Percentiles rank a stretch among this genome's conserved stretches.
These are phyloP conservation scores for Abrostola triplasia DNA, from an alignment of 2,888 invertebrate genomes.

Conservation along the genomic window DNA sequence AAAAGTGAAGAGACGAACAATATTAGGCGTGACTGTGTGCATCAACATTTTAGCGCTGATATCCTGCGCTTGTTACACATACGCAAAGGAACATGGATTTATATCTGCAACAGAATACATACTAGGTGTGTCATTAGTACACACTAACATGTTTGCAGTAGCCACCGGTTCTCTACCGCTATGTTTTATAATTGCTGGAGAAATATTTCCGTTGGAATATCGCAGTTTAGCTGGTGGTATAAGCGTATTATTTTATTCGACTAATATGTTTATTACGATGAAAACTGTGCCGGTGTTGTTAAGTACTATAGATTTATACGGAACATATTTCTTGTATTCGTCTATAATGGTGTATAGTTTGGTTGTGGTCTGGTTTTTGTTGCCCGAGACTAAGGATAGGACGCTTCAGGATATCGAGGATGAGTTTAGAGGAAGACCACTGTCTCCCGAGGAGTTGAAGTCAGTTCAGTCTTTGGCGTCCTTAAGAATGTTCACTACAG, in stretches of 20 bases:
- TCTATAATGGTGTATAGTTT: slow-evolving; percentile 69
- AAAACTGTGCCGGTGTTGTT: slow-evolving; percentile 74
- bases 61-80: slow-evolving; percentile 68
- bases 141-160: slow-evolving; percentile 85
- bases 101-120: slow-evolving; percentile 65
- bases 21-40: slow-evolving; percentile 67
- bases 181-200: slow-evolving; percentile 91
- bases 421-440: slow-evolving; percentile 72
- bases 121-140: slow-evolving; percentile 69
- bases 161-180: slow-evolving; percentile 89
- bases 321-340: slow-evolving; percentile 70
- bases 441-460: slow-evolving; percentile 52
- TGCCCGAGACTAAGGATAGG: slow-evolving; percentile 80
- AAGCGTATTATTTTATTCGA: slow-evolving; percentile 71
- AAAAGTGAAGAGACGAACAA: slow-evolving; percentile 74
- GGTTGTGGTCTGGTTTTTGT: slow-evolving; percentile 64
- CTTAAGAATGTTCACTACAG: slow-evolving; percentile 33
- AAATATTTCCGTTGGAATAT: slow-evolving; percentile 89
- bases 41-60: slow-evolving; percentile 69
- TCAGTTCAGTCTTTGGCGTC: slow-evolving; percentile 56
- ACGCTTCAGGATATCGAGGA: slow-evolving; percentile 80
- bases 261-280: slow-evolving; percentile 72
- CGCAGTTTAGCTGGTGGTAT: slow-evolving; percentile 87
- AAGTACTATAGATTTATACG: slow-evolving; percentile 66
- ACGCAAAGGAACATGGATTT: slow-evolving; percentile 58